phyloP scores from a whole-genome alignment of 2,888 invertebrate species.

The Hypomecis atomaria region DNA sequence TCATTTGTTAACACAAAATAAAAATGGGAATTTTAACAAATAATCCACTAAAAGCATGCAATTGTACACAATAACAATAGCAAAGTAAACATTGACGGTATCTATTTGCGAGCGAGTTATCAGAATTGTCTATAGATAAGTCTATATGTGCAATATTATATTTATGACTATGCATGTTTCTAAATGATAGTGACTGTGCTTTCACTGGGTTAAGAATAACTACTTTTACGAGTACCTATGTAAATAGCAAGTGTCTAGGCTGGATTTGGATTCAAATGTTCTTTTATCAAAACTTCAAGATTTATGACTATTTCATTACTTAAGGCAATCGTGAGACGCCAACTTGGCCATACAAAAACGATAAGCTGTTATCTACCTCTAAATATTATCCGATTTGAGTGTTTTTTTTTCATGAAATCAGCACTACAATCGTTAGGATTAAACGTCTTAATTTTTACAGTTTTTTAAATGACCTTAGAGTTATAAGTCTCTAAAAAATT shows the following conservation, averaged over 20 bases:
- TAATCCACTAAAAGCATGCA: conserved; percentile 1
- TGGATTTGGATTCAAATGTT: too few species aligned
- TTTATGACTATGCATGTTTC: conserved; percentile 4
- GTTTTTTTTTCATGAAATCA: too few species aligned
- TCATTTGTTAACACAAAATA: not conserved
- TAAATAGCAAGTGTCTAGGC: not conserved
- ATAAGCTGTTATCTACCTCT: too few species aligned
- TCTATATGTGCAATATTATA: conserved; percentile 5
- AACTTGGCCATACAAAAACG: too few species aligned
- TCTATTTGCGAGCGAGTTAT: conserved; percentile 25
- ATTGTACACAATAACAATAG: conserved; percentile 20
- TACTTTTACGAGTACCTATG: not conserved
- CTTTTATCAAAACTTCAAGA: too few species aligned
- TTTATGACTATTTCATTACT: too few species aligned
- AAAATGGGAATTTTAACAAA: conserved; percentile 1
- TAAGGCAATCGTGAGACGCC: too few species aligned
- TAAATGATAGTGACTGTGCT: conserved; percentile 11
- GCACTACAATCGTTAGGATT: too few species aligned
- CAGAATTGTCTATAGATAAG: conserved; percentile 6
- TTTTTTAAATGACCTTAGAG: too few species aligned
- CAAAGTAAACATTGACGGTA: conserved; percentile 20
- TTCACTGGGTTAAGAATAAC: not conserved
- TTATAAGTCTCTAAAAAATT: too few species aligned
- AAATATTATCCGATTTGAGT: too few species aligned
- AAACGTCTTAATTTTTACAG: too few species aligned